Evolutionary conservation across 2,797 vertebrate species (phyloP).

Genomic region (Graptemys geographica): DNA sequence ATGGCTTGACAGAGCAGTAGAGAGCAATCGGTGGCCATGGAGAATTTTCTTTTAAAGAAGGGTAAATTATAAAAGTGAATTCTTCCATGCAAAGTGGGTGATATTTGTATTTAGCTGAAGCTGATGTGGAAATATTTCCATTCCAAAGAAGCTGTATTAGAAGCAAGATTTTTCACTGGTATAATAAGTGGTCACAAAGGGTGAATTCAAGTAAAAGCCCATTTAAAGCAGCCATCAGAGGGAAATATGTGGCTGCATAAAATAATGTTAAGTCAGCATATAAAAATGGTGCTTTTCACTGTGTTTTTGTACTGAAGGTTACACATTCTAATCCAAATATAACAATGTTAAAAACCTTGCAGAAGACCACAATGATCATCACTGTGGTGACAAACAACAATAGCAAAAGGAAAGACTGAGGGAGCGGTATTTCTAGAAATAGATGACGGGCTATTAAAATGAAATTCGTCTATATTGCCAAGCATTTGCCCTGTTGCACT

Average conservation of each 20-base stretch:
- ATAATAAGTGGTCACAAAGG: background rate
- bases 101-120: background rate
- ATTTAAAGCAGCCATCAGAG: background rate
- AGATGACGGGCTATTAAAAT: background rate
- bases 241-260: background rate
- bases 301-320: slow-evolving; percentile 6
- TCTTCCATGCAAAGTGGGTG: background rate
- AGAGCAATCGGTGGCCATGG: background rate
- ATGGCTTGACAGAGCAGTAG: background rate
- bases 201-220: background rate
- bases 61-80: background rate
- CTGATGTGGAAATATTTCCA: background rate
- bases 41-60: background rate
- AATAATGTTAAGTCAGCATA: background rate
- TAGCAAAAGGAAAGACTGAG: background rate
- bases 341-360: slow-evolving; percentile 23
- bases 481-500: background rate
- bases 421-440: background rate
- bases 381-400: background rate
- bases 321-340: background rate
- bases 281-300: background rate
- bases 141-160: background rate
- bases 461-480: background rate
- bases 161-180: background rate
- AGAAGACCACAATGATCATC: slow-evolving; percentile 1